phyloP scores from a whole-genome alignment of 2,113 vertebrate species.

The Diadophis punctatus region DNA sequence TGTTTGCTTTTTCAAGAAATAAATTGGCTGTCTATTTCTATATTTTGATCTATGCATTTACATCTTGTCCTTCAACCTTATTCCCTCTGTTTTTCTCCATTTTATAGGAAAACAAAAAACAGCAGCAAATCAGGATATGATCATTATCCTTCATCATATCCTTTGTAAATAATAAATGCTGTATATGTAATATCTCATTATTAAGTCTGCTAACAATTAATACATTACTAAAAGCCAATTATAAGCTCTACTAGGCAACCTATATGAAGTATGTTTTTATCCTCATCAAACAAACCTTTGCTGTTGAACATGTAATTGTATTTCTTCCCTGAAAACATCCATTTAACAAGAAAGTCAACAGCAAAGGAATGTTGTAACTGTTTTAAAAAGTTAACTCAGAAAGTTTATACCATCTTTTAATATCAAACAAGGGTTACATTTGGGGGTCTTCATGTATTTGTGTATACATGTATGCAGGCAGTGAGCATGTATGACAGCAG shows the following conservation, averaged over 20 bases:
- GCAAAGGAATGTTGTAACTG: not conserved
- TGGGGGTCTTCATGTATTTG: not conserved
- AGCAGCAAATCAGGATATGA: not conserved
- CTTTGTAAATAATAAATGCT: not conserved
- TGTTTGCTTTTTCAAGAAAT: not conserved
- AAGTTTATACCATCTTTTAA: not conserved
- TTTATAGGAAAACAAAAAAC: not conserved
- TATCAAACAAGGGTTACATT: not conserved
- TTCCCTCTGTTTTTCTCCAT: not conserved
- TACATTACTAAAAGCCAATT: not conserved
- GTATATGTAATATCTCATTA: not conserved
- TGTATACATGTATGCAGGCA: not conserved
- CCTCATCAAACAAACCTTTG: not conserved
- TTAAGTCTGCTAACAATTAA: not conserved
- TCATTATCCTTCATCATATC: not conserved
- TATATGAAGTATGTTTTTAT: not conserved
- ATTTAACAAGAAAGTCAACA: not conserved
- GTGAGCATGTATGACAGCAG: not conserved
- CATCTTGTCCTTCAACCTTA: not conserved
- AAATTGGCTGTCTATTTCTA: conserved; percentile 1
- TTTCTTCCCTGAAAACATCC: not conserved
- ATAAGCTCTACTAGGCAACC: not conserved
- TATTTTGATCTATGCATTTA: not conserved
- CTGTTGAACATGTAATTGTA: not conserved
- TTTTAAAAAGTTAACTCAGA: not conserved